Base-by-base conservation (phyloP, 2,797 vertebrate genomes). In the Zenarchopterus dispar region DNA sequence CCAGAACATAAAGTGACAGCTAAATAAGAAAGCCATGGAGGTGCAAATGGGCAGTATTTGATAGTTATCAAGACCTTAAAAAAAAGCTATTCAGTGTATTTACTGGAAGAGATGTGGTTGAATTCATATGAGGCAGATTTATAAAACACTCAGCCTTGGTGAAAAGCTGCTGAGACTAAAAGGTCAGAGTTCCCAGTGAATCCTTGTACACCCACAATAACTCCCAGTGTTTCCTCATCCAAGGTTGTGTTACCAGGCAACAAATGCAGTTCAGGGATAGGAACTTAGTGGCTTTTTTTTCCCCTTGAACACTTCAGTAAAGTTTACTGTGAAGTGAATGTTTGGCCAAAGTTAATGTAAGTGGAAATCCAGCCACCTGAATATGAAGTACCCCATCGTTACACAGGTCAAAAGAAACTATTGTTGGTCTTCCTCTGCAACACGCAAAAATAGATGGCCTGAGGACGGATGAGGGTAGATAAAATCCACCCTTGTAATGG, bases 221-320 rank as follows among this genome's bases (percentile, higher is more conserved):
- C 55, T 68, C 59, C 56, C 64, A 68, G 45, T 67, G 71, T 78
- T 73, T 75, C 75, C 80, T 71, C 70, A 70, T 75, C 62, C 73
- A 68, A 62, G 59, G 67, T 62, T 57, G 66, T 63, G 87, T 88
- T 85, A 64, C 84, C 78, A 77, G 70, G 84, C 82, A 89, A 89
- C 81, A 70, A 69, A 73, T 68, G 52, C 33, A 15, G n/a, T 58
- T 78, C 67, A 31, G 52, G 63, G 58, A 43, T 9, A 17, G 48
- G 23, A 61, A 64, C 68, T 61, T 18, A 5, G 24, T 44, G 65
- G 58, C 56, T 48, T 58, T 67, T 55, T 45, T 48, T 13, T 39
- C 7, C 7, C 19, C 5, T 28, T 1, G 5, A 41, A 51, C 42
- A 17, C 28, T 18, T 62, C 13, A 44, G 19, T 33, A 22, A 82